phyloP scores from a whole-genome alignment of 2,797 vertebrate species.

The Hippoglossus hippoglossus region DNA sequence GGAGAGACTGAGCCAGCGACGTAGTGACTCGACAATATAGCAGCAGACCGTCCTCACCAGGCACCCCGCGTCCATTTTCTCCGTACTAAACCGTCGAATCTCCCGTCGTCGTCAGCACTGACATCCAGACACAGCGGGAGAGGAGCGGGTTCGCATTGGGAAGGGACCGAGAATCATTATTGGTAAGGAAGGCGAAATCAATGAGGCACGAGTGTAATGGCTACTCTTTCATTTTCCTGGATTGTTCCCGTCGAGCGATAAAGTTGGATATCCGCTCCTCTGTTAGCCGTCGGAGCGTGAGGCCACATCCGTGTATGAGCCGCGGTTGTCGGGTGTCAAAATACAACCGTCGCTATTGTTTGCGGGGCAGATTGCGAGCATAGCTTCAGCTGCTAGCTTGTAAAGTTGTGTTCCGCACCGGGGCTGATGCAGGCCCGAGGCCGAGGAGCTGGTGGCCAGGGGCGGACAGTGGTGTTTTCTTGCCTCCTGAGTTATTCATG shows the following conservation, averaged over 20 bases:
- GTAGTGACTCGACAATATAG: constrained; percentile 89
- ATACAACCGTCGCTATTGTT: constrained; percentile 16
- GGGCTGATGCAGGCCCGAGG: constrained; percentile 63
- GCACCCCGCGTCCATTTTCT: constrained; percentile 49
- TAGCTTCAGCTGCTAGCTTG: constrained; percentile 69
- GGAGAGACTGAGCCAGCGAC: constrained; percentile 71
- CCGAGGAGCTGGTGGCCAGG: constrained; percentile 56
- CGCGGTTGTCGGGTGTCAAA: constrained; percentile 39
- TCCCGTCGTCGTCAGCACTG: constrained; percentile 57
- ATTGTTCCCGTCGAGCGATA: background rate
- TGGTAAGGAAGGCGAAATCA: constrained; percentile 85
- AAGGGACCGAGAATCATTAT: constrained; percentile 89
- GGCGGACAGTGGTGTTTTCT: constrained; percentile 60
- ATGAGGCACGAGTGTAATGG: constrained; percentile 76
- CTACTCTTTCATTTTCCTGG: constrained; percentile 47
- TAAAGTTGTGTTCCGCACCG: constrained; percentile 78
- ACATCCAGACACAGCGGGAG: constrained; percentile 70
- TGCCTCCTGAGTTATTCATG: constrained; percentile 77
- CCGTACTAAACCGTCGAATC: constrained; percentile 33
- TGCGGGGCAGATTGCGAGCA: constrained; percentile 36
- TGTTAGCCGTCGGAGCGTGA: background rate
- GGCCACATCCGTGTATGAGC: rapidly evolving
- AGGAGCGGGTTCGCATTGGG: constrained; percentile 87
- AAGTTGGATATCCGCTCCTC: background rate
- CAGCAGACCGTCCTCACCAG: constrained; percentile 56